These are phyloP conservation scores for Puffinus mauretanicus DNA, from an alignment of 2,113 vertebrate genomes.

Conservation along the genomic window DNA sequence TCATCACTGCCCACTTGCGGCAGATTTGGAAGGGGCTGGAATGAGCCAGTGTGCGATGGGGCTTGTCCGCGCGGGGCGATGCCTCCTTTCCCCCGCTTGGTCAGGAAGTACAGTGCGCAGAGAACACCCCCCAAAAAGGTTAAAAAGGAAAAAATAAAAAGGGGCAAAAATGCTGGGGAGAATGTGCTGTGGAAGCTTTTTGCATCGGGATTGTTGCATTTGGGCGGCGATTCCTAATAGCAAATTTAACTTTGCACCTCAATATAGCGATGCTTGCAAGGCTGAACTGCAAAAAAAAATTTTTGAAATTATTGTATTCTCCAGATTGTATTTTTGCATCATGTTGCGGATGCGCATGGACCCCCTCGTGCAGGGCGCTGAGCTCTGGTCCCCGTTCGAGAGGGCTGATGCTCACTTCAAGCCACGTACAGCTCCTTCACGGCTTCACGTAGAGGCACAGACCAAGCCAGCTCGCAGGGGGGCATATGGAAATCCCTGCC, in stretches of 20 bases:
- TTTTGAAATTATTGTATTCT: neutral
- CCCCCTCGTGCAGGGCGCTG: fast-evolving
- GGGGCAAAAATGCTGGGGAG: neutral
- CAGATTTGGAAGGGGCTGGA: neutral
- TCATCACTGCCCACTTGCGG: neutral
- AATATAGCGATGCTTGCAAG: fast-evolving
- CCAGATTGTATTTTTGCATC: neutral
- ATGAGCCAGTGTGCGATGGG: fast-evolving
- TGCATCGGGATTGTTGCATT: fast-evolving
- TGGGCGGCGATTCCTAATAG: neutral
- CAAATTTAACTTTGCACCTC: neutral
- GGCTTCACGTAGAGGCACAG: neutral
- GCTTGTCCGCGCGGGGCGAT: fast-evolving
- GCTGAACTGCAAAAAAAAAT: neutral
- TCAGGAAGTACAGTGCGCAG: neutral
- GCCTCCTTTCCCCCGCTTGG: neutral
- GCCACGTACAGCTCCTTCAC: neutral
- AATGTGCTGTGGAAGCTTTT: neutral
- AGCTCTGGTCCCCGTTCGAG: fast-evolving
- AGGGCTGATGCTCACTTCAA: neutral
- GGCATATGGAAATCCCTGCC: neutral
- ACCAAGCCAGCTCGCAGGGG: neutral
- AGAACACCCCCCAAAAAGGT: neutral
- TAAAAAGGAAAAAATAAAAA: neutral
- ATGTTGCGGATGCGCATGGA: fast-evolving